Evolutionary conservation across 1,140 invertebrate species (phyloP), one percentile per base, ranked within the genome.

Genomic region (Aphis gossypii): DNA sequence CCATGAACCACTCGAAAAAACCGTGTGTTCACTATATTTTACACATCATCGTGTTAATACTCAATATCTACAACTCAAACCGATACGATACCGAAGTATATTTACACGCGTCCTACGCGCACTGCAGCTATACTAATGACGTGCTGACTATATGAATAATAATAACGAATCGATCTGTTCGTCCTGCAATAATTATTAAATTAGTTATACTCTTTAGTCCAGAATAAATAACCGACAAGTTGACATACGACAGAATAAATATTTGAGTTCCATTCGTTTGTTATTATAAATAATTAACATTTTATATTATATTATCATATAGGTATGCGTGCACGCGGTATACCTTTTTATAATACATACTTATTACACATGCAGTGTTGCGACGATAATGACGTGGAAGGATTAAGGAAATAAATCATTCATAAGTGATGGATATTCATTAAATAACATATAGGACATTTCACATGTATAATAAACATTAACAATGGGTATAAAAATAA

Each of bases 1-100:
- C 60, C 60, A n/a, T n/a, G n/a, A 76, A 76, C 60, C 60, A n/a
- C 30, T 76, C 60, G n/a, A 76, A 76, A 76, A 76, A 76, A 76
- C 11, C 30, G 14, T 6, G 60, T 76, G n/a, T 76, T 68, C n/a
- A n/a, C 30, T 76, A 18, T 18, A 76, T 76, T 76, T n/a, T 35
- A 76, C 60, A 76, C 60, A 76, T 68, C 60, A 68, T n/a, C 30
- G 60, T n/a, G 60, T 76, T 76, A n/a, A 76, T 76, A 76, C n/a
- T 76, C n/a, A n/a, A 76, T 76, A n/a, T n/a, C 2, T 60, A 68
- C 14, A 18, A 76, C 60, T 51, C 14, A 6, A 5, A 76, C 1
- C 60, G 60, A 18, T 8, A 21, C 11, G 30, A 76, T 68, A 4
- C 30, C 30, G 30, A 18, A 14, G 60, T 30, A 30, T 68, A n/a